Evolutionary conservation across 2,888 invertebrate species (phyloP).

Genomic region (Entomobrya multifasciata): DNA sequence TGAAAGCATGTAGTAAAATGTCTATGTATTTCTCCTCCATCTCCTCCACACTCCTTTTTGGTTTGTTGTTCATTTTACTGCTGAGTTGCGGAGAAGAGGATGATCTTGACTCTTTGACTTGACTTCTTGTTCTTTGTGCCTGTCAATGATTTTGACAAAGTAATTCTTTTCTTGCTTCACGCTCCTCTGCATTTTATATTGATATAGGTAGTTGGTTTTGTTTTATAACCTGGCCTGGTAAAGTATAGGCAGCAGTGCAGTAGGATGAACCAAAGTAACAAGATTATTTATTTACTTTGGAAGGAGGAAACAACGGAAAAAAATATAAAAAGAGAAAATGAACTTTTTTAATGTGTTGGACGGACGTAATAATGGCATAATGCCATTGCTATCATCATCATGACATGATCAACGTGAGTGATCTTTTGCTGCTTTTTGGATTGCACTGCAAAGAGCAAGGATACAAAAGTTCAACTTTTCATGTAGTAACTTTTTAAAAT

Average conservation of each 20-base stretch:
- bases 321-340: neutral
- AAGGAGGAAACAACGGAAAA: neutral
- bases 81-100: neutral
- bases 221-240: neutral
- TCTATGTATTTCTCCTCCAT: neutral
- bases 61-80: neutral
- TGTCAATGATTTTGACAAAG: slow-evolving; percentile 48
- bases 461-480: neutral
- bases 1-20: neutral
- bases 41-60: neutral
- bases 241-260: neutral
- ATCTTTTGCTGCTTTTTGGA: too few relatives aligned
- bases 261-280: neutral
- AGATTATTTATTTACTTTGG: slow-evolving; percentile 20
- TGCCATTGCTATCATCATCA: neutral
- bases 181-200: neutral
- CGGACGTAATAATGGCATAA: slow-evolving; percentile 24
- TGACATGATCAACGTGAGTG: neutral
- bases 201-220: neutral
- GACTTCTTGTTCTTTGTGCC: slow-evolving; percentile 5
- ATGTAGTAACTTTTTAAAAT: neutral
- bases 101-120: slow-evolving; percentile 15
- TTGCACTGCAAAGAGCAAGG: neutral
- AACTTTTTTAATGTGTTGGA: slow-evolving; percentile 10
- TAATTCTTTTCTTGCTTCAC: slow-evolving; percentile 12